These are phyloP conservation scores for Dryobota labecula DNA, from an alignment of 2,888 invertebrate genomes.

Conservation along the genomic window DNA sequence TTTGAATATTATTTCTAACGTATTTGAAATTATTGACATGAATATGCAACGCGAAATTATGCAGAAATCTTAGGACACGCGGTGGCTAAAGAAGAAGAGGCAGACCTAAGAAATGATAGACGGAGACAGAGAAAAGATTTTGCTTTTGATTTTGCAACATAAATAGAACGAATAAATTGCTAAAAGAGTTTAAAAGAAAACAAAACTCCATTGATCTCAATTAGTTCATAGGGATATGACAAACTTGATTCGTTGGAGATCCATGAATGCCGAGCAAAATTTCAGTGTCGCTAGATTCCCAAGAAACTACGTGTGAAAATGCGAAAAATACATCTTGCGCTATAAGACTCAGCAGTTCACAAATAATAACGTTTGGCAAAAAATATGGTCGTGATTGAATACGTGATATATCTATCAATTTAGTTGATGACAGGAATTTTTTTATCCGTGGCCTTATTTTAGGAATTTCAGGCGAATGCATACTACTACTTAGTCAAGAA, in stretches of 20 bases:
- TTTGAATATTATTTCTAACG: not conserved
- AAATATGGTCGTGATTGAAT: constrained; percentile 16
- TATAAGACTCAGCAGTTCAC: constrained; percentile 23
- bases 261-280: not conserved
- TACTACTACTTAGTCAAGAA: not conserved
- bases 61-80: not conserved
- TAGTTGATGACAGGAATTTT: constrained; percentile 13
- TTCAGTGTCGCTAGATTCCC: constrained; percentile 4
- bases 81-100: no score
- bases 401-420: constrained; percentile 46
- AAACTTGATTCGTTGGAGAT: constrained; percentile 9
- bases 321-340: not conserved
- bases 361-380: constrained; percentile 23
- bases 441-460: constrained; percentile 9
- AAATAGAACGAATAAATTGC: no score
- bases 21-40: not conserved
- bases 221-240: not conserved
- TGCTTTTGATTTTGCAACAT: no score
- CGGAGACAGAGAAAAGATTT: not conserved
- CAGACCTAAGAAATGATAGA: not conserved
- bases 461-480: not conserved
- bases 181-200: no score
- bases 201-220: no score
- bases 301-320: constrained; percentile 40
- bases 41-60: constrained; percentile 1